phyloP scores from a whole-genome alignment of 2,113 vertebrate genomes.

The Tenebrosternarchus preto region DNA sequence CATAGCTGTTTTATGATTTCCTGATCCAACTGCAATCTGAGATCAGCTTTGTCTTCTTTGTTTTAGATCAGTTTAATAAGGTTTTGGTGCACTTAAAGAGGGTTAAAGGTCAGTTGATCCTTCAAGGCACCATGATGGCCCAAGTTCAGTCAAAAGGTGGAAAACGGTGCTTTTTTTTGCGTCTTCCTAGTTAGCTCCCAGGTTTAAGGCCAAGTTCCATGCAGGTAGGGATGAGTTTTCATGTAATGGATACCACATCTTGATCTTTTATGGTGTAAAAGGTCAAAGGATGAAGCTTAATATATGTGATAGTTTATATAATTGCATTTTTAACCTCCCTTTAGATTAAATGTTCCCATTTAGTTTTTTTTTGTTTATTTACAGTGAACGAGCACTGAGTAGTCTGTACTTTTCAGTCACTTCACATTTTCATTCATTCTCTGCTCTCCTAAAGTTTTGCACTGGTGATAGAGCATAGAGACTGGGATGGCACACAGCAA shows the following conservation, averaged over 20 bases:
- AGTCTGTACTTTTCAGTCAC: too few species aligned
- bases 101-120: not conserved
- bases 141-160: not conserved
- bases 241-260: not conserved
- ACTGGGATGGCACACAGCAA: not conserved
- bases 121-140: not conserved
- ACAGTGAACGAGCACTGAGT: too few species aligned
- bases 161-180: slow-evolving; percentile 12
- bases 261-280: not conserved
- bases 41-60: not conserved
- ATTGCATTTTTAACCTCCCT: too few species aligned
- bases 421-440: too few species aligned
- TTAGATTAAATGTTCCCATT: too few species aligned
- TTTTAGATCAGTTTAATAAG: not conserved
- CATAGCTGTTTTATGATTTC: too few species aligned
- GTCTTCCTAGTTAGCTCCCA: slow-evolving; percentile 20
- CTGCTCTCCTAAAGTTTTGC: too few species aligned
- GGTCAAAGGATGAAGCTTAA: not conserved
- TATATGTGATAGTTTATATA: too few species aligned
- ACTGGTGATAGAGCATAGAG: too few species aligned
- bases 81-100: slow-evolving; percentile 2
- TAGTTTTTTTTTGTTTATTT: too few species aligned
- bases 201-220: not conserved
- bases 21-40: not conserved
- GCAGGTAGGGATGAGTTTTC: not conserved